Conservation (phyloP, 2,113 vertebrate species). For the Anarhynchus alexandrinus region DNA sequence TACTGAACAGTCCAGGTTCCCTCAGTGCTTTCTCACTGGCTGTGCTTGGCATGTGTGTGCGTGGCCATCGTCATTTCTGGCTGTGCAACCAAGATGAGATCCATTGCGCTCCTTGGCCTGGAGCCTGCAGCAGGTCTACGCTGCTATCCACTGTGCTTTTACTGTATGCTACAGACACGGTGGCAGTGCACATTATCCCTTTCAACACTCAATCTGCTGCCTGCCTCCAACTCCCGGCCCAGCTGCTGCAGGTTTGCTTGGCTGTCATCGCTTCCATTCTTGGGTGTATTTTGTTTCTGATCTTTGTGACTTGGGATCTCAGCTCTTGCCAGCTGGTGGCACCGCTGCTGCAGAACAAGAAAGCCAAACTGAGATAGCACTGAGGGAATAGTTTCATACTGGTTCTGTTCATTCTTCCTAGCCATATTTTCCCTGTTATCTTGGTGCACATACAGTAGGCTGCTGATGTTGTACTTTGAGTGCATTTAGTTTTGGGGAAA, state of each 20-base stretch:
- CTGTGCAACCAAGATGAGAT: not conserved
- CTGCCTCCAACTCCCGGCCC: not conserved
- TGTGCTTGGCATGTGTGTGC: not conserved
- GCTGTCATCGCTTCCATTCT: not conserved
- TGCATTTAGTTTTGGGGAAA: not conserved
- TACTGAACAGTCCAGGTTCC: not conserved
- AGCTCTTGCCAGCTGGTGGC: not conserved
- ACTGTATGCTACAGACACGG: rapidly evolving
- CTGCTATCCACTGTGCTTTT: not conserved
- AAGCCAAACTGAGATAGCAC: not conserved
- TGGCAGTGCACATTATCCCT: not conserved
- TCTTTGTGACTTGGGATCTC: not conserved
- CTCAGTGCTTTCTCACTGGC: not conserved
- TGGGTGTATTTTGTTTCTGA: not conserved
- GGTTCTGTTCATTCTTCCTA: not conserved
- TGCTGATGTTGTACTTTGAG: not conserved
- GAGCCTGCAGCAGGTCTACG: not conserved
- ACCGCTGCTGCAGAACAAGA: not conserved
- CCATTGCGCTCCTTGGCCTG: not conserved
- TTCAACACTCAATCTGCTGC: not conserved
- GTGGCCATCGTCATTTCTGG: not conserved
- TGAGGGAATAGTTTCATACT: not conserved
- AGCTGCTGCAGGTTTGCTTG: not conserved
- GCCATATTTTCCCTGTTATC: not conserved
- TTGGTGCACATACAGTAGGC: not conserved